Base-by-base conservation (phyloP, 2,888 invertebrate species). In the Rotaria socialis region DNA sequence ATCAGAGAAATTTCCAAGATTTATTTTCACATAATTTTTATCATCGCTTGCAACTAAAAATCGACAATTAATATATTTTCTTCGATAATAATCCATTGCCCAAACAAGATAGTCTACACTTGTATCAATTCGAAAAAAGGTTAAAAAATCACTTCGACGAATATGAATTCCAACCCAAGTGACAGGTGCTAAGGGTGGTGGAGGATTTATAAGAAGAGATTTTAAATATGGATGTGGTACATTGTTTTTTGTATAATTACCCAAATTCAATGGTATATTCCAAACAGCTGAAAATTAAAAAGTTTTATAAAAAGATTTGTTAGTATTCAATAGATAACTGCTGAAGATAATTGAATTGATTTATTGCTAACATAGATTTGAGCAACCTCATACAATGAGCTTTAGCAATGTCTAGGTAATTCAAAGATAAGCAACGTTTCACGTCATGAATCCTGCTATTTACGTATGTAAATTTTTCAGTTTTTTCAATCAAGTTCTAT, bases 151-250 rank as follows among this genome's bases (percentile, higher is more conserved):
- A 75, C 24, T 27, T 11, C 75, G 75, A 75, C 75, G 75, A 47
- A 75, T 75, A 47, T 75, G 75, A 43, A 75, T 75, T 7, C 75
- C 75, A 75, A 75, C 19, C 75, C 75, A 75, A 19, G 75, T 75
- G 2, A 67, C 67, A 67, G 67, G 35, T 35, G 5, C 35, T 27
- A 67, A 67, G 14, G 67, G 14, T 10, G 35, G 0, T 67, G 14
- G 27, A 67, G 67, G 67, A 67, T 67, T 67, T 3, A 27, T 16
- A 16, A 67, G n/a, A 14, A n/a, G 27, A 27, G 67, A 67, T 67
- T 67, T 67, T 67, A 67, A 67, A 67, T 67, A 67, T 14, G 14
- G 67, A 67, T n/a, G n/a, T 67, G 67, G 10, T 16, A 67, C 35
- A 11, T 11, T 67, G 35, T 67, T 35, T 67, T 67, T 67, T 35